Evolutionary conservation across 2,888 invertebrate species (phyloP), one percentile per base, ranked within the genome.

Genomic region (Agrotis ipsilon): DNA sequence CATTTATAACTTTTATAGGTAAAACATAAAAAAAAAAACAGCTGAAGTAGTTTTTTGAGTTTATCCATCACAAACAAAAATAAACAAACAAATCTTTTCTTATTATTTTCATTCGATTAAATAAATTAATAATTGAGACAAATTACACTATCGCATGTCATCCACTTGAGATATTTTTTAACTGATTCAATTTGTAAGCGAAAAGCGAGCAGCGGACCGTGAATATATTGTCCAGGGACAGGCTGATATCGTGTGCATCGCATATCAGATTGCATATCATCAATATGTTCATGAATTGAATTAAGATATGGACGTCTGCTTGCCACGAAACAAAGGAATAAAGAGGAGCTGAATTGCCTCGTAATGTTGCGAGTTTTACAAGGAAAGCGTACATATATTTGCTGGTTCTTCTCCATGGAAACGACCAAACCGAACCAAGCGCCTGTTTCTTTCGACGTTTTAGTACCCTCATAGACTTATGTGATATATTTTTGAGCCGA

Each of bases 121-220:
- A 39, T 39, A 9, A 39, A 39, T 39, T 39, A 54, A 54, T 21
- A 51, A 48, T 21, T 48, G 62, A 65, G 45, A 14, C 52, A 24
- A n/a, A 62, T 57, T 67, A 55, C 57, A 60, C 71, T 82, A 73
- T 65, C 66, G 46, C 67, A 62, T 13, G 19, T 32, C 27, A 21
- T 83, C 49, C 72, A 80, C 75, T 83, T 70, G 75, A 69, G 72
- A 83, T 82, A 78, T 82, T 82, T 80, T 72, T 27, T 32, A 49
- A 79, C 74, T 78, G 64, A 76, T 78, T 76, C 66, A 79, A 86
- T 83, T 80, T 85, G 62, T 60, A 52, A 70, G 68, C 59, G 55
- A 70, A 85, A 81, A 75, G 67, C 49, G 63, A 59, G 52, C 72
- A 79, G 46, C 67, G 71, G 66, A 68, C 48, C 64, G 69, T 68